Conservation (phyloP, 2,888 invertebrate genomes). For the Drosophila cognata region DNA sequence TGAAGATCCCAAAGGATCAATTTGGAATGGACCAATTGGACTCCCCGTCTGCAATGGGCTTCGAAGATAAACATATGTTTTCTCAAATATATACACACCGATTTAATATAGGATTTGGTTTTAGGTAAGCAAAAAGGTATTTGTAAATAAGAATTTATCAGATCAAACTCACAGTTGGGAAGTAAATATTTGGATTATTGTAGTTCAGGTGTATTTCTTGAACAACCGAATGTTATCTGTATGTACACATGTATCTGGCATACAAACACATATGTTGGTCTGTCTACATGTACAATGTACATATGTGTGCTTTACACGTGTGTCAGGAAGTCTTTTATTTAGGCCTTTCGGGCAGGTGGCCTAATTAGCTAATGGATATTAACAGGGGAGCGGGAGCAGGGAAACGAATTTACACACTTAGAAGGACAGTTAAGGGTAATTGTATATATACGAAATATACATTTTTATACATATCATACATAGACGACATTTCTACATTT, state of each 20-base stretch:
- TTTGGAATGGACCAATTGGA: not conserved
- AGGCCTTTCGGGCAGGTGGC: slow-evolving; percentile 44
- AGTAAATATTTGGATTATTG: not conserved
- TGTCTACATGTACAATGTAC: slow-evolving; percentile 6
- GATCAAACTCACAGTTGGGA: not conserved
- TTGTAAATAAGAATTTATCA: not conserved
- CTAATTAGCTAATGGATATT: slow-evolving; percentile 75
- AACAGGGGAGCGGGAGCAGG: slow-evolving; percentile 41
- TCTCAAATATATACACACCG: not conserved
- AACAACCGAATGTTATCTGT: not conserved
- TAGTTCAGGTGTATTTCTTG: not conserved
- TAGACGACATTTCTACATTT: not conserved
- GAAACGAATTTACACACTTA: slow-evolving; percentile 28
- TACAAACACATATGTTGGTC: not conserved
- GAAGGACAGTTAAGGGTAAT: slow-evolving; percentile 8
- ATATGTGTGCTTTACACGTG: slow-evolving; percentile 1
- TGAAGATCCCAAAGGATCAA: not conserved
- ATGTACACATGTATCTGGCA: not conserved
- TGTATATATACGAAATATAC: slow-evolving; percentile 3
- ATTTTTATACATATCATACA: slow-evolving; percentile 3
- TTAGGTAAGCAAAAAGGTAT: not conserved
- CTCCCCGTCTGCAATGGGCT: not conserved
- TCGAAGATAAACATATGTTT: not conserved
- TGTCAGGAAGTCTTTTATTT: slow-evolving; percentile 24
- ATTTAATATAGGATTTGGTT: not conserved